These are phyloP conservation scores for Paedocypris micromegethes DNA, from an alignment of 2,797 vertebrate species.

Conservation along the genomic window DNA sequence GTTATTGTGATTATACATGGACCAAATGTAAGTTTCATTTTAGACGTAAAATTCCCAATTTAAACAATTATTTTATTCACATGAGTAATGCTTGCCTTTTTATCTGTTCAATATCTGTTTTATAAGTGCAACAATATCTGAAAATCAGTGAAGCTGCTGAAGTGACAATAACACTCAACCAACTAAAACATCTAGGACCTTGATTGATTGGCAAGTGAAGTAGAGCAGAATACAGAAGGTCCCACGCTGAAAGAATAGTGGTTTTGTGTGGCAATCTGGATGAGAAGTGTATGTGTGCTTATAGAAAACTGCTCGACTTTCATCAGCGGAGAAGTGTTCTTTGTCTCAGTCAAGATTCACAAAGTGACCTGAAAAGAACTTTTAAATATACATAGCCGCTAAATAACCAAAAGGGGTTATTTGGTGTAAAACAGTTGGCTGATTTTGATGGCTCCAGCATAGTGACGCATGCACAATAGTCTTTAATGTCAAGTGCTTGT, in stretches of 20 bases:
- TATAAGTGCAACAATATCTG: neutral
- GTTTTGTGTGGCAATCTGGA: slow-evolving; percentile 11
- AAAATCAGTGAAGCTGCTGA: slow-evolving; percentile 5
- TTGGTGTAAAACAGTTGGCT: slow-evolving; percentile 42
- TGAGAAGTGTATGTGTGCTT: slow-evolving; percentile 7
- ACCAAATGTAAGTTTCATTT: too few relatives aligned
- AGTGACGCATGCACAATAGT: slow-evolving; percentile 49
- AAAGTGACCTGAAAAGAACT: slow-evolving; percentile 49
- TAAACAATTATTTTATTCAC: too few relatives aligned
- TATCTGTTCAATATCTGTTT: too few relatives aligned
- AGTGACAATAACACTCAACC: neutral
- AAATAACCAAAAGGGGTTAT: slow-evolving; percentile 46
- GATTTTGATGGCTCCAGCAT: slow-evolving; percentile 47
- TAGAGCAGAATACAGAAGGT: neutral
- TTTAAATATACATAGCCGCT: slow-evolving; percentile 40
- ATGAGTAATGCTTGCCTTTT: too few relatives aligned
- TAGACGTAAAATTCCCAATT: too few relatives aligned
- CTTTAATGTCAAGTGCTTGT: slow-evolving; percentile 58
- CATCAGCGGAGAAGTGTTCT: slow-evolving; percentile 23
- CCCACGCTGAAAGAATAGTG: neutral
- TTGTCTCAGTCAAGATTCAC: slow-evolving; percentile 29
- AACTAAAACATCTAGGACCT: slow-evolving; percentile 11
- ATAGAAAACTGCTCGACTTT: slow-evolving; percentile 24
- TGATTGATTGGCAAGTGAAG: slow-evolving; percentile 17
- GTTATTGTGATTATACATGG: too few relatives aligned